Evolutionary conservation across 2,113 vertebrate genomes (phyloP).

Genomic region (Stomatorhinus ivindoensis): DNA sequence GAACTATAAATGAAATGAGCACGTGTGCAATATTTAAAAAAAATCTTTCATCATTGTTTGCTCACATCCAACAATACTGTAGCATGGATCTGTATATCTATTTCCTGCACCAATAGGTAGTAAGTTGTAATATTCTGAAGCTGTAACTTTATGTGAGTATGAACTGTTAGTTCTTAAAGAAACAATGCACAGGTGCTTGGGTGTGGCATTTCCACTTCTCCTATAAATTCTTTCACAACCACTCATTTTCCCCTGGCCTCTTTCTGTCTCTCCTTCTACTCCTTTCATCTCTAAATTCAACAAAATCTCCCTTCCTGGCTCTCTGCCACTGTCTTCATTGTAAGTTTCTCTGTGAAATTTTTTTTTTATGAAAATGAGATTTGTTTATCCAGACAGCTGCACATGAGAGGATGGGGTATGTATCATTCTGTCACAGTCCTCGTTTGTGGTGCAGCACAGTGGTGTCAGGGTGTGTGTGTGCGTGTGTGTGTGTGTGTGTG

Average conservation of each 20-base stretch:
- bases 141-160: not conserved
- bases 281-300: not conserved
- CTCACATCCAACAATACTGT: not conserved
- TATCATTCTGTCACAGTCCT: slow-evolving; percentile 21
- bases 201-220: not conserved
- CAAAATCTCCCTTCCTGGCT: not conserved
- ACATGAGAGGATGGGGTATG: slow-evolving; percentile 24
- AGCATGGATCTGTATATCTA: not conserved
- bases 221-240: slow-evolving; percentile 29
- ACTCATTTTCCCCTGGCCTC: slow-evolving; percentile 19
- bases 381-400: slow-evolving; percentile 17
- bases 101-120: not conserved
- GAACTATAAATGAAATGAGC: not conserved
- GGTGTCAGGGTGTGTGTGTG: not conserved
- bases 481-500: slow-evolving; percentile 6
- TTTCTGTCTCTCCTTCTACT: slow-evolving; percentile 25
- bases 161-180: not conserved
- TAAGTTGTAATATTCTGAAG: not conserved
- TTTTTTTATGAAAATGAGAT: not conserved
- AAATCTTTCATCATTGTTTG: not conserved
- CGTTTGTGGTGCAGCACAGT: slow-evolving; percentile 33
- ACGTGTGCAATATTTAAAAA: not conserved
- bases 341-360: not conserved
- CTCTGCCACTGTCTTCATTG: not conserved
- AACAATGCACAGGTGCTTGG: not conserved